Base-by-base conservation (phyloP, 2,113 vertebrate genomes). In the Pelmatolapia mariae region DNA sequence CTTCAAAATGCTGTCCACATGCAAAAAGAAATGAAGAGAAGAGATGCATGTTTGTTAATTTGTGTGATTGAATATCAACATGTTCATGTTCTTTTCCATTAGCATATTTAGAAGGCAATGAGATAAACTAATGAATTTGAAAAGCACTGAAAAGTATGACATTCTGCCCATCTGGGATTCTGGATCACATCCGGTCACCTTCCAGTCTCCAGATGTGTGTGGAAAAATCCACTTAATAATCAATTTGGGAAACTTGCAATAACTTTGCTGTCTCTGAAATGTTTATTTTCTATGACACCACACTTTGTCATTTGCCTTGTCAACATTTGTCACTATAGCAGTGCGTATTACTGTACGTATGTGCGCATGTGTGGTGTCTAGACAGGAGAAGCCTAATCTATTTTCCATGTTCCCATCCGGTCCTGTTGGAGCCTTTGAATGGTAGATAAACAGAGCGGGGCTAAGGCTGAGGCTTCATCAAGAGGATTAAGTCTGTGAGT, bases 371-470 rank as follows among this genome's bases (percentile, higher is more conserved):
- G 92, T 68, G 88, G 83, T 3, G 91, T 94, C 91, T 94, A 94
- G 93, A 94, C 94, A 56, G 88, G 47, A 94, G 91, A 36, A 68
- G 86, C 59, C 90, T 93, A 94, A 95, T 95, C 94, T 95, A 78
- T 94, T 93, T 92, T 89, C 93, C 91, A 87, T 94, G 94, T 92
- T 91, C 89, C 92, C 92, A 86, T 92, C 88, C 87, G 83, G 87
- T 93, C 50, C 92, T 93, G 93, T 92, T 89, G 93, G 87, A 91
- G 93, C 86, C 84, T 93, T 91, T 94, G 93, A 93, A 92, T 94
- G 93, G 88, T 92, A 94, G 94, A 95, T 95, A 95, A 94, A 95
- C 95, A 94, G 93, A 92, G 89, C 56, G 19, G 85, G 90, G 90
- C 91, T 83, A 83, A 90, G 90, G 91, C 92, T 89, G 91, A 90